phyloP scores from a whole-genome alignment of 2,888 invertebrate species.

The Helobdella robusta region DNA sequence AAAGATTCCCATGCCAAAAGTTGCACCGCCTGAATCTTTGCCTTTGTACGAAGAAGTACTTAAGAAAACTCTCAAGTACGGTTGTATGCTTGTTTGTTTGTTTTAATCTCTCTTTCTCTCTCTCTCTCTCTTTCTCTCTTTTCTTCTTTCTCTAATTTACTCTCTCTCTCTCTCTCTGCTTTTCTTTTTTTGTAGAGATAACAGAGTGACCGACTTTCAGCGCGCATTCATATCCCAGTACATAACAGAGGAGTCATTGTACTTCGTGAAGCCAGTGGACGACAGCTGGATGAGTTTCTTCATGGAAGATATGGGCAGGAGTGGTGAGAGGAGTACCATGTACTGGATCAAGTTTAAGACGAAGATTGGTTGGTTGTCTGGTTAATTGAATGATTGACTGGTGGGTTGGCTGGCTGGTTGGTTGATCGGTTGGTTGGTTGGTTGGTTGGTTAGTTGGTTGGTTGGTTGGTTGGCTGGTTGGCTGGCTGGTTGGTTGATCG shows the following conservation, averaged over 20 bases:
- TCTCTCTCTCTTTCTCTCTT: not conserved
- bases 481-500: too few species aligned
- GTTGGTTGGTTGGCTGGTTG: too few species aligned
- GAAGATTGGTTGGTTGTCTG: conserved; percentile 1
- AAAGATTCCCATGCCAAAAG: conserved; percentile 11
- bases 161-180: not conserved
- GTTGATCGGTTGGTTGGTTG: too few species aligned
- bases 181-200: not conserved
- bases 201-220: conserved; percentile 18
- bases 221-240: conserved; percentile 15
- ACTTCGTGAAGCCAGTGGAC: conserved; percentile 14
- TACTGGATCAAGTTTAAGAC: conserved; percentile 21
- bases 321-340: not conserved
- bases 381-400: too few species aligned
- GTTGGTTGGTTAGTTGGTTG: too few species aligned
- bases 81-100: not conserved
- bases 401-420: too few species aligned
- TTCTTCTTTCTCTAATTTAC: not conserved
- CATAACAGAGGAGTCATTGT: conserved; percentile 1
- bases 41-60: conserved; percentile 13
- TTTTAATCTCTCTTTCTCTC: not conserved
- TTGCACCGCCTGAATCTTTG: not conserved
- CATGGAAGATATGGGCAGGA: not conserved
- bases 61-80: conserved; percentile 14
- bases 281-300: not conserved